Percentiles rank a stretch among this genome's conserved stretches.
Evolutionary conservation across 2,797 vertebrate species (phyloP).

Genomic region (Erethizon dorsatum): DNA sequence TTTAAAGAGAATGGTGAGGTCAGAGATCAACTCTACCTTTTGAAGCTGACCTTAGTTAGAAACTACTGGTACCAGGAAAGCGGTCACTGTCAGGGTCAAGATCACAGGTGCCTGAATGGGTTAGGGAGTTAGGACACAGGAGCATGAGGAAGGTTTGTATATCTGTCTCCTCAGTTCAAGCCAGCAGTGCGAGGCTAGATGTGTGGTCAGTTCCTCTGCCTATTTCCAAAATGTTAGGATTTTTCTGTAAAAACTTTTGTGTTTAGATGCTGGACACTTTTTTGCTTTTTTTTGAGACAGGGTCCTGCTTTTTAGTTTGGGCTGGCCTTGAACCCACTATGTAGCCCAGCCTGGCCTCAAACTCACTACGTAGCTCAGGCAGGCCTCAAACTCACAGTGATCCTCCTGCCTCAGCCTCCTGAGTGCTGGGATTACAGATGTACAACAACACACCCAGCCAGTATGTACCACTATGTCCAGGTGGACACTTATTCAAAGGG

Average conservation of each 20-base stretch:
- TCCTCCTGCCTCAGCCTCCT: not conserved
- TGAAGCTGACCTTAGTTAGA: conserved; percentile 15
- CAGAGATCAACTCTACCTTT: not conserved
- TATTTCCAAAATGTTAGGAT: not conserved
- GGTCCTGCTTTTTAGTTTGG: not conserved
- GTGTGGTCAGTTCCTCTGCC: not conserved
- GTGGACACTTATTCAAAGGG: not conserved
- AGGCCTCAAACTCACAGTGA: not conserved
- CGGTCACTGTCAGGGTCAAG: not conserved
- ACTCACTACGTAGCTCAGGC: not conserved
- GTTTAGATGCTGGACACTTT: not conserved
- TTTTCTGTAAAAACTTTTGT: not conserved
- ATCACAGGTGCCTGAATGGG: no score
- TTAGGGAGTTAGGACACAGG: not conserved
- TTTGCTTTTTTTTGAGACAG: not conserved
- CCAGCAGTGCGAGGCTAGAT: not conserved
- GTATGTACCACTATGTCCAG: no score
- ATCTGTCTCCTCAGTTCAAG: not conserved
- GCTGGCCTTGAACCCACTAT: not conserved
- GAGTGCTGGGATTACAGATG: not conserved
- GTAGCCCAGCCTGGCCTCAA: not conserved
- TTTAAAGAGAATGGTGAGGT: not conserved
- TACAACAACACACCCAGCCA: no score
- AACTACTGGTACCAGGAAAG: not conserved
- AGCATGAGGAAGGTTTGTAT: fast-evolving